Percentiles rank a stretch among this genome's conserved stretches.
phyloP scores from a whole-genome alignment of 1,140 invertebrate species.

The Phenacoccus solenopsis region DNA sequence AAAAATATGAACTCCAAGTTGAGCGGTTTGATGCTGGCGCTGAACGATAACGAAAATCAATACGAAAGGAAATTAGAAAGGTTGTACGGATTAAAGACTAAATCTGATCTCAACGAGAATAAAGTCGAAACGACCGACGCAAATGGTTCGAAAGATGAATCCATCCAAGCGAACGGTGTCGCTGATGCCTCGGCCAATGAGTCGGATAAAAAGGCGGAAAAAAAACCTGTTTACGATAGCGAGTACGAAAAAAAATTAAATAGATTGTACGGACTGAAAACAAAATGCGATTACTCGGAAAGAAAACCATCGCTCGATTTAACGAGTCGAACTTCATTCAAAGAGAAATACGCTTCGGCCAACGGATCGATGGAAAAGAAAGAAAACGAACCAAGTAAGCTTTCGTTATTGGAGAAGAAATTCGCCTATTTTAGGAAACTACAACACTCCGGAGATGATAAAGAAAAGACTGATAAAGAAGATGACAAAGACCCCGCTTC shows the following conservation, averaged over 20 bases:
- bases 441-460: neutral
- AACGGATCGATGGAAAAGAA: too few species aligned
- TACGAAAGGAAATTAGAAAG: neutral
- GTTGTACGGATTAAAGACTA: neutral
- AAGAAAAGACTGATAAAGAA: neutral
- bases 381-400: neutral
- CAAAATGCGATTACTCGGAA: neutral
- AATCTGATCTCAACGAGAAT: neutral
- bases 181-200: too few species aligned
- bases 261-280: neutral
- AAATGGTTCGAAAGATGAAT: neutral
- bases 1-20: neutral
- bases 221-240: neutral
- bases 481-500: neutral
- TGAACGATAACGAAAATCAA: neutral
- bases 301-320: too few species aligned
- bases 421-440: neutral
- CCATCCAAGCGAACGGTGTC: neutral
- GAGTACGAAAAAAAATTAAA: neutral
- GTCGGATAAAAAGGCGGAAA: neutral
- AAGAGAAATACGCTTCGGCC: too few species aligned
- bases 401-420: conserved; percentile 4
- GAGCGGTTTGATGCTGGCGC: neutral
- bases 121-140: neutral
- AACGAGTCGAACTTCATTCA: too few species aligned